Evolutionary conservation across 1,140 invertebrate genomes (phyloP).

Genomic region (Phthorimaea operculella): DNA sequence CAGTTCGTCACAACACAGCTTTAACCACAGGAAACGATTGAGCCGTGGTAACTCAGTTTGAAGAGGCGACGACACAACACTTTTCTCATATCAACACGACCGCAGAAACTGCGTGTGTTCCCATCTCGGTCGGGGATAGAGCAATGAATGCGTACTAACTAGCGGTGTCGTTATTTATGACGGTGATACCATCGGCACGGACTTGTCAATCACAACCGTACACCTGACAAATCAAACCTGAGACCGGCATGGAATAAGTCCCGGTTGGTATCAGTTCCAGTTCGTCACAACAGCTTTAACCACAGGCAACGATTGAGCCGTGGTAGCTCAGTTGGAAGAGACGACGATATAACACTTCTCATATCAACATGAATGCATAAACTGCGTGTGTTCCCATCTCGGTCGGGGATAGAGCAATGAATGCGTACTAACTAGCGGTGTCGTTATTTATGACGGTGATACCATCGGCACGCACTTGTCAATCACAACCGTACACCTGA

Average conservation of each 20-base stretch:
- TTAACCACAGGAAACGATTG: no score
- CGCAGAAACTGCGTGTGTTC: neutral
- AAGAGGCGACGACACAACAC: no score
- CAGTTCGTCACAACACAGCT: no score
- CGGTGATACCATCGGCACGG: slow-evolving; percentile 1
- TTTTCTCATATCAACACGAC: no score
- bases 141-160: slow-evolving; percentile 3
- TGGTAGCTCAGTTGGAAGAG: no score
- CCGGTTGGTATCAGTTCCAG: no score
- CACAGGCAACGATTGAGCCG: no score
- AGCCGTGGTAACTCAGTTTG: no score
- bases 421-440: slow-evolving; percentile 4
- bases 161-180: slow-evolving; percentile 5
- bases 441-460: slow-evolving; percentile 4
- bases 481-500: slow-evolving; percentile 3
- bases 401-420: neutral
- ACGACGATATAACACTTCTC: no score
- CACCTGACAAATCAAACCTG: slow-evolving; percentile 3
- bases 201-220: slow-evolving; percentile 4
- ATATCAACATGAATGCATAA: no score
- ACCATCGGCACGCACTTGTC: slow-evolving; percentile 2
- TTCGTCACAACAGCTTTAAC: no score
- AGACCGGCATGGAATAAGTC: no score
- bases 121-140: neutral
- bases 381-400: neutral